phyloP scores from a whole-genome alignment of 2,888 invertebrate species.

The Trichacis sp. region DNA sequence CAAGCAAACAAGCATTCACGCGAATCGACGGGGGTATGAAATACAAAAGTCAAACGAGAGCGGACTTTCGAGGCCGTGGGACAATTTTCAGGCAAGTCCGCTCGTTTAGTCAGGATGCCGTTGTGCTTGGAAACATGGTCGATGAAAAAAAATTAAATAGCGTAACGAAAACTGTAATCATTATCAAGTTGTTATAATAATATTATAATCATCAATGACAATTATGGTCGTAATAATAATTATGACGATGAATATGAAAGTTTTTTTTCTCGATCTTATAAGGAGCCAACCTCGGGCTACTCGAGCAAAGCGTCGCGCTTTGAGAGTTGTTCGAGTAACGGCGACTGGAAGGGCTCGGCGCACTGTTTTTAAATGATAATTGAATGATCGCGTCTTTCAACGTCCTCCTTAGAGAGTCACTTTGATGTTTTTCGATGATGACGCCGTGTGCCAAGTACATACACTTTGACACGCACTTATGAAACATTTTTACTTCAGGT shows the following conservation, averaged over 20 bases:
- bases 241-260: conserved; percentile 13
- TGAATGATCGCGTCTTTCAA: conserved; percentile 44
- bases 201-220: not conserved
- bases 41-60: not conserved
- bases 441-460: conserved; percentile 52
- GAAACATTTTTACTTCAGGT: conserved; percentile 56
- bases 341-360: conserved; percentile 45
- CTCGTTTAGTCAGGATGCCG: not conserved
- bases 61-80: not conserved
- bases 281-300: conserved; percentile 47
- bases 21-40: not conserved
- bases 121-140: conserved; percentile 30
- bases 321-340: conserved; percentile 53
- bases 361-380: conserved; percentile 13
- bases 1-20: conserved; percentile 5
- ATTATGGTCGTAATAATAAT: not conserved
- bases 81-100: not conserved
- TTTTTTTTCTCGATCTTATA: not conserved
- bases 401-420: conserved; percentile 53
- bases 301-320: conserved; percentile 47
- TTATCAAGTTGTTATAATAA: conserved; percentile 7
- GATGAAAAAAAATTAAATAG: conserved; percentile 51
- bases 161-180: conserved; percentile 17
- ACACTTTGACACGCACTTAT: conserved; percentile 49
- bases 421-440: conserved; percentile 53